Evolutionary conservation across 2,797 vertebrate genomes (phyloP), one percentile per base, ranked within the genome.

Genomic region (Huso huso): DNA sequence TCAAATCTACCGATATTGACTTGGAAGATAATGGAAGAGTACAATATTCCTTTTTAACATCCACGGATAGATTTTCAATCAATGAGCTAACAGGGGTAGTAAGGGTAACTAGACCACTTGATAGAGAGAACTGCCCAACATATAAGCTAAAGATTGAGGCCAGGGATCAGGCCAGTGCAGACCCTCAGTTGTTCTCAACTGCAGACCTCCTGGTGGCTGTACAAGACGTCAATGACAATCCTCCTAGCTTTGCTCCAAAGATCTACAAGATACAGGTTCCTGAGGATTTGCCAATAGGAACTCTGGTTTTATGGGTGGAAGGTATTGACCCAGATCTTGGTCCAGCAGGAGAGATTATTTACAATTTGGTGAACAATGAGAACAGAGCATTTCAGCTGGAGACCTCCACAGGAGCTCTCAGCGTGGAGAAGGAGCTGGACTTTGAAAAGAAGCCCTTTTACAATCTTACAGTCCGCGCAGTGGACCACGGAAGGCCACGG

Each of bases 171-270:
- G 88, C 93, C 48, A 90, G 76, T 71, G 77, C 72, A 0, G 84
- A 87, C 51, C 87, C 88, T 51, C 88, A 90, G 76, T 79, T 96
- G 15, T 93, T 92, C 78, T 92, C 95, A 0, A 67, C 81, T 3
- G 69, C 79, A 0, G 90, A 95, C 67, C 82, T 99, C 6, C 74
- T 89, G 12, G 86, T 99, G 60, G 86, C 92, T 48, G 71, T 99
- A 68, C 86, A 93, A 73, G 97, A 99, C 70, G 69, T 89, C 15
- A 99, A 99, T 18, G 97, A 99, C 84, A 95, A 96, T 73, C 84
- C 91, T 8, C 97, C 97, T 0, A 91, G 87, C 61, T 99, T 97
- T 74, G 75, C 88, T 58, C 92, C 92, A 58, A 86, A 83, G 64
- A 53, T 86, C 60, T 92, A 90, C 78, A 90, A 78, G 12, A 82